A percentile compares a stretch with the other conserved stretches of the same genome.
These are phyloP conservation scores for Guaruba guarouba DNA, from an alignment of 2,113 vertebrate genomes.

Conservation along the genomic window DNA sequence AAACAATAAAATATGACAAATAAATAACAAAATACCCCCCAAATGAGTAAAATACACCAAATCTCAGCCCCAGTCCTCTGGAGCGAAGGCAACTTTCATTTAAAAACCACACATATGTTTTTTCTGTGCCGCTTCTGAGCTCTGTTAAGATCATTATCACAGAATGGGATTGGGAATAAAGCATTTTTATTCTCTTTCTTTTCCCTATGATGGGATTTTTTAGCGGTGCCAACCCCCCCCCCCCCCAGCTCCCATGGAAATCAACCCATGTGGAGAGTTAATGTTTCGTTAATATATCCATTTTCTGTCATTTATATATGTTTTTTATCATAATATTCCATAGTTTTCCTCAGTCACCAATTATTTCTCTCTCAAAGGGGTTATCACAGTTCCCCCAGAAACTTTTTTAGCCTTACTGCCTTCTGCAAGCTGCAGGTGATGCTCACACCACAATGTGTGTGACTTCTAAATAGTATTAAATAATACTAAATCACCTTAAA, in stretches of 20 bases:
- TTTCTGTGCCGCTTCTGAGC: background rate
- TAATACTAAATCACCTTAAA: background rate
- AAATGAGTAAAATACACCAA: background rate
- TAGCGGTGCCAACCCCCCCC: background rate
- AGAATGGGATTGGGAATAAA: background rate
- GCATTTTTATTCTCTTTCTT: conserved; percentile 16
- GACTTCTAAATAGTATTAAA: background rate
- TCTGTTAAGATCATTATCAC: background rate
- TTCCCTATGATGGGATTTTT: background rate
- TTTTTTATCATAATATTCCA: background rate
- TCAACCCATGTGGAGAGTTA: conserved; percentile 29
- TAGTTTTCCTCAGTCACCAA: background rate
- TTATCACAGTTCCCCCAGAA: background rate
- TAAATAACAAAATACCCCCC: background rate
- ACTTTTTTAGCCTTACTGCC: background rate
- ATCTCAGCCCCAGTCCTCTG: background rate
- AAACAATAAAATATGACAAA: conserved; percentile 24
- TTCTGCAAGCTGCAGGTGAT: background rate
- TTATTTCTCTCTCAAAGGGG: background rate
- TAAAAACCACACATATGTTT: conserved; percentile 1
- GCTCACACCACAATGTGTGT: background rate
- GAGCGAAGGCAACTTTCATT: background rate
- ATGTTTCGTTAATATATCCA: conserved; percentile 25
- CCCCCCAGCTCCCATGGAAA: background rate
- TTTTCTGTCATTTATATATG: background rate